Percentiles rank a stretch among this genome's conserved stretches.
phyloP scores from a whole-genome alignment of 2,113 vertebrate species.

The Pomatorhinus ruficollis region DNA sequence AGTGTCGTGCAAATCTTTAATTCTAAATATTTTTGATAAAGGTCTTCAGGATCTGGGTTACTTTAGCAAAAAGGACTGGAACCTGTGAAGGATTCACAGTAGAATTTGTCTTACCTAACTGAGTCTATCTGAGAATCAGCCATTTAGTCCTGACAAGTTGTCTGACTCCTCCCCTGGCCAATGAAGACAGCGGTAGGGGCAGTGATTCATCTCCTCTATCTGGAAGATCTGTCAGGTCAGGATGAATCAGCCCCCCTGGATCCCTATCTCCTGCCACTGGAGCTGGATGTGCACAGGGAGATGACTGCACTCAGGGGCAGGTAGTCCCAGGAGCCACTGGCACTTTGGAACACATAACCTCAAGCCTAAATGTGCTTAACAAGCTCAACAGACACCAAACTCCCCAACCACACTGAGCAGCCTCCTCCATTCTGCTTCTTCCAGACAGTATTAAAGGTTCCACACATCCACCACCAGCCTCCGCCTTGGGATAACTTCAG shows the following conservation, averaged over 20 bases:
- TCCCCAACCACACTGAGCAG: neutral
- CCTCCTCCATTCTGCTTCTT: neutral
- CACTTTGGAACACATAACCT: conserved; percentile 13
- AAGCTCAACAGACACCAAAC: neutral
- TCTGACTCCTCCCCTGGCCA: conserved; percentile 31
- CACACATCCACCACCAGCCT: neutral
- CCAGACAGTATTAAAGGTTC: neutral
- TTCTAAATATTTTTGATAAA: neutral
- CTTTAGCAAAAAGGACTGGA: neutral
- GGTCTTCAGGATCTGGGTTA: neutral
- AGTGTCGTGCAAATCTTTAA: neutral
- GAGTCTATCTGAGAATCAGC: conserved; percentile 44
- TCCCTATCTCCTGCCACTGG: neutral
- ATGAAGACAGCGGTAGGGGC: neutral
- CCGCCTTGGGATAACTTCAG: neutral
- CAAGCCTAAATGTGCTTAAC: conserved; percentile 43
- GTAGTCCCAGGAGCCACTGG: conserved; percentile 11
- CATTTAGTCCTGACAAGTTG: conserved; percentile 2
- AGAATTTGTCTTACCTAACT: conserved; percentile 9
- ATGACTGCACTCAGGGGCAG: neutral
- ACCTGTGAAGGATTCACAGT: neutral
- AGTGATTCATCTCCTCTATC: conserved; percentile 43
- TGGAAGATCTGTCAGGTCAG: conserved; percentile 59
- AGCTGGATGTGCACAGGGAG: neutral
- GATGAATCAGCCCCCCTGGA: conserved; percentile 54